Percentiles rank a stretch among this genome's conserved stretches.
phyloP scores from a whole-genome alignment of 2,797 vertebrate species.

The Coendou prehensilis region DNA sequence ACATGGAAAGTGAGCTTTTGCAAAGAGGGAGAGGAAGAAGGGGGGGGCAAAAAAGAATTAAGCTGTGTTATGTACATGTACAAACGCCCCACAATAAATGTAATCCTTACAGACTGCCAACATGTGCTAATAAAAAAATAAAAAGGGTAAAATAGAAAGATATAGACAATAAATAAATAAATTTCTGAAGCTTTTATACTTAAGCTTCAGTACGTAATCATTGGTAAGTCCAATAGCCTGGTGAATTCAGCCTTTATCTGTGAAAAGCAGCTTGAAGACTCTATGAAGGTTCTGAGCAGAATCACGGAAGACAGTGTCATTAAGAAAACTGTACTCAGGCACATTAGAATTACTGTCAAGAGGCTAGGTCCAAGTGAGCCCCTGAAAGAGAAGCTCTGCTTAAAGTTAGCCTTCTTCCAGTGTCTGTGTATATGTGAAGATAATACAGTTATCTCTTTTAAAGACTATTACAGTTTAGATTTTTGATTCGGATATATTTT shows the following conservation, averaged over 20 bases:
- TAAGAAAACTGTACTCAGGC: conserved; percentile 1
- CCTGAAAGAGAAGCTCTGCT: not conserved
- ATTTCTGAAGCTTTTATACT: conserved; percentile 25
- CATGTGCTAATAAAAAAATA: not conserved
- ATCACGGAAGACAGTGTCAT: not conserved
- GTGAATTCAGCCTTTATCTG: conserved; percentile 47
- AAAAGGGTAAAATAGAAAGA: not conserved
- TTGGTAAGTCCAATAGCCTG: not conserved
- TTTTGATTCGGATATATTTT: conserved; percentile 48
- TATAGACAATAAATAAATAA: not conserved
- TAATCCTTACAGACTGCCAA: not conserved
- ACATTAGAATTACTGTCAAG: not conserved
- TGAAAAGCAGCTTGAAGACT: conserved; percentile 50
- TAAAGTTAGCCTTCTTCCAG: not conserved
- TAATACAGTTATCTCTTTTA: not conserved
- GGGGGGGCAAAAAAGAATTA: not conserved
- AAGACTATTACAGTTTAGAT: conserved; percentile 14
- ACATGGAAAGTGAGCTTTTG: not conserved
- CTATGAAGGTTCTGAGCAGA: not conserved
- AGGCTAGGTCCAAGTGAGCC: not conserved
- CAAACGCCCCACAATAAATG: not conserved
- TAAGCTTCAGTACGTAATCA: conserved; percentile 44
- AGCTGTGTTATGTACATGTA: not conserved
- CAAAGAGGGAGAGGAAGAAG: not conserved
- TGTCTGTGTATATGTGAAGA: not conserved